These are phyloP conservation scores for Leucophenga varia DNA, from an alignment of 1,140 invertebrate genomes.

Conservation along the genomic window DNA sequence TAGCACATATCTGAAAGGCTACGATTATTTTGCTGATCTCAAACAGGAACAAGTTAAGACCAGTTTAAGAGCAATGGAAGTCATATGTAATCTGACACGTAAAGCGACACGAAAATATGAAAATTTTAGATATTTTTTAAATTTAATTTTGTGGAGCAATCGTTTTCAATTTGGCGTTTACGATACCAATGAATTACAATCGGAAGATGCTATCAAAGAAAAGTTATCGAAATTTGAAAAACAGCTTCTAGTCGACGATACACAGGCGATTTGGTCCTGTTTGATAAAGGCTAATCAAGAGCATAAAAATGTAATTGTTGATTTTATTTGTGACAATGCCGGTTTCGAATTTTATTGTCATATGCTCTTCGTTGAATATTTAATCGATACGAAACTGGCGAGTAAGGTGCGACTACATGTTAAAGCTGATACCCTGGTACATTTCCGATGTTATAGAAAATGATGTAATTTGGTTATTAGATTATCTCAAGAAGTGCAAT, in stretches of 20 bases:
- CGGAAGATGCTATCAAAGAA: too few relatives aligned
- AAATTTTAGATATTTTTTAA: constrained; percentile 60
- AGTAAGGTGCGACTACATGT: constrained; percentile 80
- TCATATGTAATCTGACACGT: constrained; percentile 55
- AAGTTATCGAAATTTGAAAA: too few relatives aligned
- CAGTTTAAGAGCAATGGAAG: constrained; percentile 61
- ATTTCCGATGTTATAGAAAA: constrained; percentile 81
- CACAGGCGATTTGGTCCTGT: constrained; percentile 60
- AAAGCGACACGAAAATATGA: constrained; percentile 39
- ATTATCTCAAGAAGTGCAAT: constrained; percentile 54
- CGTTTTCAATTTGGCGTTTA: constrained; percentile 90
- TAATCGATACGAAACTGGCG: constrained; percentile 69
- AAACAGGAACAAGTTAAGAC: constrained; percentile 67
- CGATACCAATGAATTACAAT: too few relatives aligned
- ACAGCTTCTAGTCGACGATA: constrained; percentile 71
- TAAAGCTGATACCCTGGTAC: constrained; percentile 94
- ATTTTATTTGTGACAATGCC: constrained; percentile 90
- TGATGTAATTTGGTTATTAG: constrained; percentile 76
- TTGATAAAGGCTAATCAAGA: constrained; percentile 24
- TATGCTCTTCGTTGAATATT: constrained; percentile 78
- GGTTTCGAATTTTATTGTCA: constrained; percentile 93
- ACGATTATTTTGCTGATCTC: constrained; percentile 77
- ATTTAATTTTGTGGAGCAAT: constrained; percentile 72
- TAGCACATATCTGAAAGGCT: constrained; percentile 68
- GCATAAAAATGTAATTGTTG: constrained; percentile 58